phyloP scores from a whole-genome alignment of 2,797 vertebrate species.

The Sandelia bainsii region DNA sequence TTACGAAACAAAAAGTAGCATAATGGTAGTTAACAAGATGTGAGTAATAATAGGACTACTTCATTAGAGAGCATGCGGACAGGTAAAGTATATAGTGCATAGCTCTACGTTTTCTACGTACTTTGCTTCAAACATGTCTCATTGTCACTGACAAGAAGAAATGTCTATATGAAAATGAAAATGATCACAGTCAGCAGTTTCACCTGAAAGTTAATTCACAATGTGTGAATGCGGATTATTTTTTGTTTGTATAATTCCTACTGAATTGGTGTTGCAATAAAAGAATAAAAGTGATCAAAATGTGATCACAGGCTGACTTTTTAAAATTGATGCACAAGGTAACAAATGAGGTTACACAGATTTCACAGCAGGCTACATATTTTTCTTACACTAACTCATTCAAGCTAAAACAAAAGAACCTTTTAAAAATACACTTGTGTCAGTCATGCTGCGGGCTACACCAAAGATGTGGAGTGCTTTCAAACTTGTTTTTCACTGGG shows the following conservation, averaged over 20 bases:
- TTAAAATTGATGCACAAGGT: constrained; percentile 31
- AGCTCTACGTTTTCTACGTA: neutral
- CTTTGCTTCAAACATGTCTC: neutral
- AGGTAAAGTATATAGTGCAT: neutral
- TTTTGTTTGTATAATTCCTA: constrained; percentile 19
- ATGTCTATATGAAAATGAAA: neutral
- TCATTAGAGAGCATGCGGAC: too few relatives aligned
- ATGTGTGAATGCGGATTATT: neutral
- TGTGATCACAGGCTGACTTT: constrained; percentile 37
- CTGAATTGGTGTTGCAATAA: constrained; percentile 18
- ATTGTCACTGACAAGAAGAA: neutral
- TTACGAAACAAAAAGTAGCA: neutral
- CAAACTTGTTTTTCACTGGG: too few relatives aligned
- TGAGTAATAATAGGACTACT: neutral
- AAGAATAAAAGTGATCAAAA: constrained; percentile 25
- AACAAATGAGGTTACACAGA: constrained; percentile 19
- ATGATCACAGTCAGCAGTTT: neutral
- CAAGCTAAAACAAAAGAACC: constrained; percentile 47
- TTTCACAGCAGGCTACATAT: constrained; percentile 42
- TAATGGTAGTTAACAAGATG: neutral
- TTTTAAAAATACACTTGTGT: constrained; percentile 11
- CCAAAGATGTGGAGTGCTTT: constrained; percentile 20
- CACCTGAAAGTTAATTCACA: neutral
- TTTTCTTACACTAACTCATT: constrained; percentile 32
- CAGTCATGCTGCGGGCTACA: constrained; percentile 40